Base-by-base conservation (phyloP, 2,888 invertebrate genomes). In the Cephonodes hylas region DNA sequence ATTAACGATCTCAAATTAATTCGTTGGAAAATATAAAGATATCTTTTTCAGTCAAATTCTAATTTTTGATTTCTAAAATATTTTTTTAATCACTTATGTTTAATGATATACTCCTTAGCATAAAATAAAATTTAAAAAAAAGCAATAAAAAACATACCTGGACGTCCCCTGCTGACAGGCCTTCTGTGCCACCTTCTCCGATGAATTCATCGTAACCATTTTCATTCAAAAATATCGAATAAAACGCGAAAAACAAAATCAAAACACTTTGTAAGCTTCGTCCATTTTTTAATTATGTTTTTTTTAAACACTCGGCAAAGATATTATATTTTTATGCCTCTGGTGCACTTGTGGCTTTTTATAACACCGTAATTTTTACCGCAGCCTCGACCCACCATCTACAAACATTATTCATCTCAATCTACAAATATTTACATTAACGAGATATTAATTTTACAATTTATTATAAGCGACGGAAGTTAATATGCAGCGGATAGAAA, bases 181-280 rank as follows among this genome's bases (percentile, higher is more conserved):
- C 85, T 91, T 93, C 81, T 93, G 89, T 79, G 92, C 89, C 79
- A 88, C 84, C 91, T 93, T 93, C 63, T 93, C 93, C 13, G 89
- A 84, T 66, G 92, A 91, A 67, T 91, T 93, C 92, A 93, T 93
- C 75, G 93, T 93, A 79, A 93, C 93, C 93, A 93, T 93, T 86
- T 81, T 92, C 84, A 79, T 74, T 70, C 68, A 61, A 67, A 71
- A 72, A 65, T 58, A 63, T 62, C 23, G 53, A 66, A 53, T 44
- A 31, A 58, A 46, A 57, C 58, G 42, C 7, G n/a, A 15, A 18
- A 38, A 18, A 8, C 13, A 53, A 60, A 15, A 48, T 59, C 46
- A 59, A 59, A 31, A 48, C 34, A 31, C 53, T 31, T 27, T 8
- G 10, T 18, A 18, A 1, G 15, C 18, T 18, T 18, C 1, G 31